A percentile compares a stretch with the other conserved stretches of the same genome.
phyloP scores from a whole-genome alignment of 1,140 invertebrate genomes.

The Drosophila trapezifrons region DNA sequence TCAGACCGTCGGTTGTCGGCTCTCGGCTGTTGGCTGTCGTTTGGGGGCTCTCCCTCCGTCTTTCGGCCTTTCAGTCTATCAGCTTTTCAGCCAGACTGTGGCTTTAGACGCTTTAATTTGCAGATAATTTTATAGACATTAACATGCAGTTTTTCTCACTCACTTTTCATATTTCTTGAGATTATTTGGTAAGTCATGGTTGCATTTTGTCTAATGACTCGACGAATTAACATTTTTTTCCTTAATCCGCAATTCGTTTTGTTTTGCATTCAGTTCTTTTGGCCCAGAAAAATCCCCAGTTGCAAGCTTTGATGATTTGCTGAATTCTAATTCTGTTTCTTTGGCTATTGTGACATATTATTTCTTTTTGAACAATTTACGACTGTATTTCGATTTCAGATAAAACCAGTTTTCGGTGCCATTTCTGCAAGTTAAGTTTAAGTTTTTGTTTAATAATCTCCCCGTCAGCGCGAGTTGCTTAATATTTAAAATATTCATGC shows the following conservation, averaged over 20 bases:
- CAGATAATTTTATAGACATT: constrained; percentile 77
- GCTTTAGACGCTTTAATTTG: constrained; percentile 74
- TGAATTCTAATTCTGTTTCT: constrained; percentile 27
- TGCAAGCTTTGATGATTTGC: constrained; percentile 52
- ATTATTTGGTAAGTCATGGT: constrained; percentile 71
- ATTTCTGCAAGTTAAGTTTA: constrained; percentile 28
- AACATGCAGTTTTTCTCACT: constrained; percentile 73
- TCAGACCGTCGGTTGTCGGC: constrained; percentile 29
- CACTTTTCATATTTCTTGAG: constrained; percentile 63
- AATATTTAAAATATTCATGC: constrained; percentile 62
- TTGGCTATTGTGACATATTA: constrained; percentile 27
- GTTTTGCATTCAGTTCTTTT: constrained; percentile 50
- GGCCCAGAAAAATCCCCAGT: constrained; percentile 35
- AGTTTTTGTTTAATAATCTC: constrained; percentile 47
- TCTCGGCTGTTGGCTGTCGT: constrained; percentile 16
- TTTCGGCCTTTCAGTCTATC: constrained; percentile 26
- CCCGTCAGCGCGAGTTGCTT: constrained; percentile 48
- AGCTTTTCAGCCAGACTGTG: constrained; percentile 41
- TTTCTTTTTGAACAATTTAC: constrained; percentile 30
- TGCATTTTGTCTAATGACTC: constrained; percentile 78
- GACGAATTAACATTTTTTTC: constrained; percentile 58
- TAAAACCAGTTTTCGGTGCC: constrained; percentile 55
- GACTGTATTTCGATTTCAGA: constrained; percentile 23
- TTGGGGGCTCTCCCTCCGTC: constrained; percentile 4
- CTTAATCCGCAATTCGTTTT: constrained; percentile 26